A percentile compares a stretch with the other conserved stretches of the same genome.
These are phyloP conservation scores for Forbesichthys papilliferus DNA, from an alignment of 2,113 vertebrate species.

Conservation along the genomic window DNA sequence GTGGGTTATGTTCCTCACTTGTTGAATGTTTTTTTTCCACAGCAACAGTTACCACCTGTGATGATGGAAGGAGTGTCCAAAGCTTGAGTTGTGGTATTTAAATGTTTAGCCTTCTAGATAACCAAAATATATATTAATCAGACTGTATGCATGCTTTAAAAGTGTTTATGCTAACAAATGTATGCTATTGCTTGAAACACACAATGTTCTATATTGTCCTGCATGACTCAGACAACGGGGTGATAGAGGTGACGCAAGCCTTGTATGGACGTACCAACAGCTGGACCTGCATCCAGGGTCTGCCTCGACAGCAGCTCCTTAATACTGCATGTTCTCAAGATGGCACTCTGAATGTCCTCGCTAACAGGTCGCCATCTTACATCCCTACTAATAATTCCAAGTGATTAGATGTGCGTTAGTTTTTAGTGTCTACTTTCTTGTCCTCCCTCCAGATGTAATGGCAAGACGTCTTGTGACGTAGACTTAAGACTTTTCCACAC, in stretches of 20 bases:
- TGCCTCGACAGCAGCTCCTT: background rate
- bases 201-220: too few relatives aligned
- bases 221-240: conserved; percentile 16
- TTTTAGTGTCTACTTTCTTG: background rate
- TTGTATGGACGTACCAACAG: conserved; percentile 32
- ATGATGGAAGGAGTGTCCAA: background rate
- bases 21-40: background rate
- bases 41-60: conserved; percentile 16
- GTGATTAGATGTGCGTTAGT: too few relatives aligned
- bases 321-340: background rate
- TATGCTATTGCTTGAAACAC: too few relatives aligned
- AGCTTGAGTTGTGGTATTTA: conserved; percentile 28
- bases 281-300: conserved; percentile 33
- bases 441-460: conserved; percentile 44
- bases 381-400: background rate
- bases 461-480: conserved; percentile 44
- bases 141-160: too few relatives aligned
- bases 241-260: conserved; percentile 30
- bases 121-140: too few relatives aligned
- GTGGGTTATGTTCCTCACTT: background rate
- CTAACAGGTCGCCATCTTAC: conserved; percentile 12
- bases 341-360: background rate
- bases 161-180: too few relatives aligned
- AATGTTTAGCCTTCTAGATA: background rate
- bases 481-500: background rate